Percentiles rank a stretch among this genome's conserved stretches.
Conservation (phyloP, 2,888 invertebrate species). For the Cryptocephalus primarius region DNA sequence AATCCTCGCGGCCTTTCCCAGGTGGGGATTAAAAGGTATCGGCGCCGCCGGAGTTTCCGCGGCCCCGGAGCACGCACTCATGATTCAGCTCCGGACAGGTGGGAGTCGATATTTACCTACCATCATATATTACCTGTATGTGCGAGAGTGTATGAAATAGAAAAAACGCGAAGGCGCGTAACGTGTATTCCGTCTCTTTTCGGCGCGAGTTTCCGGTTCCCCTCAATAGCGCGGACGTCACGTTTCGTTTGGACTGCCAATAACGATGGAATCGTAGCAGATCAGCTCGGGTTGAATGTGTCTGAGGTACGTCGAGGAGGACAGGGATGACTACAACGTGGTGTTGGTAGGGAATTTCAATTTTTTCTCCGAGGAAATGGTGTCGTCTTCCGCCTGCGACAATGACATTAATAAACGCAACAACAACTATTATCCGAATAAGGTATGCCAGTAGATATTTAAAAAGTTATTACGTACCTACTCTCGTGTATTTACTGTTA, state of each 20-base stretch:
- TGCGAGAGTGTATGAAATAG: background rate
- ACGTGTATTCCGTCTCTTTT: background rate
- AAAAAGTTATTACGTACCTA: background rate
- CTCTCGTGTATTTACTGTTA: background rate
- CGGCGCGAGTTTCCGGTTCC: too few species aligned
- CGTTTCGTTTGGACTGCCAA: too few species aligned
- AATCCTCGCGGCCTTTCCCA: too few species aligned
- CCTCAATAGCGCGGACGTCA: too few species aligned
- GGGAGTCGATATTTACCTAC: background rate
- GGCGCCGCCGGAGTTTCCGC: too few species aligned
- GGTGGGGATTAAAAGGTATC: too few species aligned
- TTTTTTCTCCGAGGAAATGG: constrained; percentile 4
- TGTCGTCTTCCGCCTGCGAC: constrained; percentile 9
- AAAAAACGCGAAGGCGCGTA: background rate
- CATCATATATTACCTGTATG: background rate
- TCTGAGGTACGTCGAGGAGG: too few species aligned
- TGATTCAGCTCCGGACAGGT: background rate
- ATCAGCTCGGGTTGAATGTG: too few species aligned
- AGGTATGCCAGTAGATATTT: constrained; percentile 9
- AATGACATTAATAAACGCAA: constrained; percentile 8
- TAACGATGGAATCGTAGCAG: too few species aligned
- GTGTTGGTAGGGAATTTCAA: too few species aligned
- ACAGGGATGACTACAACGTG: too few species aligned
- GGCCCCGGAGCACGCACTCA: too few species aligned
- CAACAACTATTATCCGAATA: constrained; percentile 14